Evolutionary conservation across 2,113 vertebrate species (phyloP).

Genomic region (Gobiocypris rarus): DNA sequence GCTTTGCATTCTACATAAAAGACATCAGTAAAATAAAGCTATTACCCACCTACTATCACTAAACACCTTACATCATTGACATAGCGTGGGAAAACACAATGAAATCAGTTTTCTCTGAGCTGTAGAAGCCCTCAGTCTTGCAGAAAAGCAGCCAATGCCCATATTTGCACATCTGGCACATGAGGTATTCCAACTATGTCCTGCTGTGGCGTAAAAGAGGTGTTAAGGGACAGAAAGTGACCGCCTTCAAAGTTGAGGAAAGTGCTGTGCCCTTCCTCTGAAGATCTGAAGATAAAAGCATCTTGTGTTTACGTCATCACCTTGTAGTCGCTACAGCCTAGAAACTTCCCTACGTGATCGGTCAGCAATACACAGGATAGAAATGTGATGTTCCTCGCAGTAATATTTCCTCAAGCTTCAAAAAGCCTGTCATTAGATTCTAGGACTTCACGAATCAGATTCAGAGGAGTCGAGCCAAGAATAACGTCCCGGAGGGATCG

Average conservation of each 20-base stretch:
- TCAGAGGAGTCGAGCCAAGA: constrained; percentile 14
- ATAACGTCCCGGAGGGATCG: background rate
- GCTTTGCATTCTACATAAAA: constrained; percentile 21
- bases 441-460: constrained; percentile 29
- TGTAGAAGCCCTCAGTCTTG: background rate
- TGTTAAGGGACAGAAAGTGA: constrained; percentile 60
- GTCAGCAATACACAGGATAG: constrained; percentile 29
- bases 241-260: constrained; percentile 73
- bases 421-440: constrained; percentile 23
- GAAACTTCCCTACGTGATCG: constrained; percentile 48
- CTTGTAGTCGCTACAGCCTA: background rate
- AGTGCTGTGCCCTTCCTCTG: constrained; percentile 75
- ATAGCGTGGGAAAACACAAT: constrained; percentile 31
- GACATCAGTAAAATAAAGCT: background rate
- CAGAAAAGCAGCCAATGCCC: constrained; percentile 52
- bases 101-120: background rate
- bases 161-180: constrained; percentile 64
- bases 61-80: constrained; percentile 27
- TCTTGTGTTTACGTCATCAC: constrained; percentile 22
- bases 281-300: constrained; percentile 63
- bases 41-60: constrained; percentile 18
- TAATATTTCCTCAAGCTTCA: constrained; percentile 41
- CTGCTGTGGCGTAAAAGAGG: constrained; percentile 47
- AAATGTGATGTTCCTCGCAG: constrained; percentile 42
- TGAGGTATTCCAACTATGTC: constrained; percentile 63